Evolutionary conservation across 2,113 vertebrate species (phyloP).

Genomic region (Macrotis lagotis): DNA sequence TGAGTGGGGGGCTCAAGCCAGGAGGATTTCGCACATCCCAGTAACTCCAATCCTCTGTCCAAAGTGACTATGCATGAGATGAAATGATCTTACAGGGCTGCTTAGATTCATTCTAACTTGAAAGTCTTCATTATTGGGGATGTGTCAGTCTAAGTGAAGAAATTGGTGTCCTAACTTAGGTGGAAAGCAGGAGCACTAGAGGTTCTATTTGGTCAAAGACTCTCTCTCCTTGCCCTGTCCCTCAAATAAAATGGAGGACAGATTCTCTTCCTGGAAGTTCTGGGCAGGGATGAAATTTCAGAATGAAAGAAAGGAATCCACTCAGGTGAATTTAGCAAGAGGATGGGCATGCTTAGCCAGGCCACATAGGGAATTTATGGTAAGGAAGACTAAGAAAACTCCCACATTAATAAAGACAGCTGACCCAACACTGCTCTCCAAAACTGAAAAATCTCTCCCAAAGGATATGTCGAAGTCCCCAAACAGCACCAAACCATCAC

Average conservation of each 20-base stretch:
- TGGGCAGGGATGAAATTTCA: neutral
- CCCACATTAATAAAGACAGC: neutral
- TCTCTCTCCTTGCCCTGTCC: neutral
- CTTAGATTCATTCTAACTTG: neutral
- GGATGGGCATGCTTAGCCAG: neutral
- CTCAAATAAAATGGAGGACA: neutral
- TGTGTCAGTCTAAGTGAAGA: conserved; percentile 13
- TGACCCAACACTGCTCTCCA: too few species aligned
- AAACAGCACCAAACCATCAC: too few species aligned
- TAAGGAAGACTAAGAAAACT: neutral
- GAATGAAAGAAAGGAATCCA: neutral
- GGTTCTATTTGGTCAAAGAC: neutral
- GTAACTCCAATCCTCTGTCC: neutral
- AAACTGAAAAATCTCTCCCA: neutral
- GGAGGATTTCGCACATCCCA: neutral
- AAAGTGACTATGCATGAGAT: neutral
- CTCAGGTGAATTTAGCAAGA: neutral
- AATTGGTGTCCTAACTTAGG: conserved; percentile 1
- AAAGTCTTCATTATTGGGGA: neutral
- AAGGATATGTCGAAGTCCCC: too few species aligned
- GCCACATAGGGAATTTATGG: neutral
- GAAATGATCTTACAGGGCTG: neutral
- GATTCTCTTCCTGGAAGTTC: neutral
- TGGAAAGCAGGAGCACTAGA: conserved; percentile 32
- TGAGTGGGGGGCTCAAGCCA: conserved; percentile 3